Percentiles rank a stretch among this genome's conserved stretches.
Conservation (phyloP, 2,888 invertebrate genomes). For the Ommatoiulus sabulosus region DNA sequence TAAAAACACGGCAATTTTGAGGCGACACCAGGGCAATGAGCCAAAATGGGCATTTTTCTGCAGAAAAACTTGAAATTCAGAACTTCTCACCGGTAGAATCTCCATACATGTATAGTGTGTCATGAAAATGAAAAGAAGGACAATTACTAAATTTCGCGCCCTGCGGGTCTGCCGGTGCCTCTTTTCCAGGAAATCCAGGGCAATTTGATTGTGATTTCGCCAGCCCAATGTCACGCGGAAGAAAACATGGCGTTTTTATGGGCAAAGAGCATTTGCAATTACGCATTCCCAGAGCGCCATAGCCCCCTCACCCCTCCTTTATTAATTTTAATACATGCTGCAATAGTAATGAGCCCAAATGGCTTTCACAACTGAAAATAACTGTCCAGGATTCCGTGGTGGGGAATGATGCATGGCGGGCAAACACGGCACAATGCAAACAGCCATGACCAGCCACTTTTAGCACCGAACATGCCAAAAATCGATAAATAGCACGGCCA, state of each 20-base stretch:
- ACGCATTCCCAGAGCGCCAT: background rate
- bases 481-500: background rate
- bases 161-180: background rate
- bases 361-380: conserved; percentile 10
- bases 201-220: background rate
- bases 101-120: too few relatives aligned
- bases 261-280: background rate
- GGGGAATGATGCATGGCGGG: conserved; percentile 3
- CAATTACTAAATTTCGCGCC: background rate
- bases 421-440: conserved; percentile 10
- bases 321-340: background rate
- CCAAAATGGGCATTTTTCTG: too few relatives aligned
- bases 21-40: too few relatives aligned
- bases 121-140: background rate
- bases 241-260: background rate
- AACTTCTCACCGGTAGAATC: too few relatives aligned
- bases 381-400: conserved; percentile 8
- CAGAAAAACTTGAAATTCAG: too few relatives aligned
- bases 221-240: conserved; percentile 5
- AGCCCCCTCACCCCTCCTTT: background rate
- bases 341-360: conserved; percentile 19
- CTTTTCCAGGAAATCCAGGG: background rate
- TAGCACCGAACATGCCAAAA: background rate
- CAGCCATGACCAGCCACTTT: background rate
- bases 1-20: too few relatives aligned